Conservation (phyloP, 2,113 vertebrate genomes). For the Mus pahari region DNA sequence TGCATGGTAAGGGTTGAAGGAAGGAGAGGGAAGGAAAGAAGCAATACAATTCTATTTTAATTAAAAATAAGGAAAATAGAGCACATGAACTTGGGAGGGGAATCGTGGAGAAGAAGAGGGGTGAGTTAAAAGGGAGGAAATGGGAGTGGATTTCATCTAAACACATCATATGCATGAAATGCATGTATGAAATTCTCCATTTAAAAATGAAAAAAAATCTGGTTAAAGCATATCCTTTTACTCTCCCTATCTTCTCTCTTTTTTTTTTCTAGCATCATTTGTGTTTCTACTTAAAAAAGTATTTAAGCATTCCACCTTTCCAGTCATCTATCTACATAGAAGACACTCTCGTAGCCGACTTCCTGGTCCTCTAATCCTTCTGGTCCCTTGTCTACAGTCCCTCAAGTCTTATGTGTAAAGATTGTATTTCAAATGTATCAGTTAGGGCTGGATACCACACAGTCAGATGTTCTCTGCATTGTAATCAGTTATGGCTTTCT, state of each 20-base stretch:
- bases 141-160: neutral
- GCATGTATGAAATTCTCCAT: neutral
- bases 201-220: neutral
- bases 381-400: neutral
- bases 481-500: neutral
- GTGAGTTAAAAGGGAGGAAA: neutral
- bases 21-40: neutral
- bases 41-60: neutral
- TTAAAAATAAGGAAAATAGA: neutral
- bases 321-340: neutral
- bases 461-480: neutral
- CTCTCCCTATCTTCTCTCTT: neutral
- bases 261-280: neutral
- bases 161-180: neutral
- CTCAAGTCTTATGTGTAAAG: neutral
- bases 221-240: neutral
- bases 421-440: neutral
- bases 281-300: neutral
- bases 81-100: neutral
- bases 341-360: neutral
- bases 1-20: too few relatives aligned
- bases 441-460: neutral
- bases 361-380: neutral
- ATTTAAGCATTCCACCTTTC: neutral
- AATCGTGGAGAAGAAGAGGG: neutral